phyloP scores from a whole-genome alignment of 2,113 vertebrate genomes.

The Dasyornis broadbenti region DNA sequence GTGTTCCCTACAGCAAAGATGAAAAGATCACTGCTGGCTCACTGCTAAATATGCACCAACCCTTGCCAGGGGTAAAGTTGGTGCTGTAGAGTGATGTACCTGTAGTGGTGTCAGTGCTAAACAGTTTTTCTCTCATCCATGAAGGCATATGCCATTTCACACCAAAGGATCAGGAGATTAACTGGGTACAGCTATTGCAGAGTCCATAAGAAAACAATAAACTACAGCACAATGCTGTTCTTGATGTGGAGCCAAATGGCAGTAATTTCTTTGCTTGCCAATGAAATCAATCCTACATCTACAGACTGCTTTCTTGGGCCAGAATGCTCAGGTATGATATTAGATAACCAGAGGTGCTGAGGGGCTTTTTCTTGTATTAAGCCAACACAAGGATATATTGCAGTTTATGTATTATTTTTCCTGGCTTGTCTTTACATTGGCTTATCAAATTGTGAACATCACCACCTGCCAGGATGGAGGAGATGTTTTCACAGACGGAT shows the following conservation, averaged over 20 bases:
- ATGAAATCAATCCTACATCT: neutral
- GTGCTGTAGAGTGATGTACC: neutral
- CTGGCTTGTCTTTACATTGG: neutral
- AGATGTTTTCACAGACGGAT: neutral
- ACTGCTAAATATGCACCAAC: neutral
- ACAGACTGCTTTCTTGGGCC: neutral
- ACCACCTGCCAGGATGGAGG: neutral
- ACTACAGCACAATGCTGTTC: neutral
- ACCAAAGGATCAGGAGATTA: neutral
- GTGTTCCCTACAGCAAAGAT: neutral
- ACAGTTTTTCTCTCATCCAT: neutral
- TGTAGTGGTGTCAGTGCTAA: neutral
- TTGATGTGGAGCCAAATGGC: neutral
- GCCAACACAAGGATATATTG: neutral
- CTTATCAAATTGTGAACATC: slow-evolving; percentile 27
- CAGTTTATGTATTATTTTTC: slow-evolving; percentile 13
- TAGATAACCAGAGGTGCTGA: neutral
- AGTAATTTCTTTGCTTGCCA: neutral
- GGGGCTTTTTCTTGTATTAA: neutral
- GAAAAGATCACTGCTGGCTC: neutral
- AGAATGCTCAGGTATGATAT: neutral
- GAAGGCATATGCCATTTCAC: neutral
- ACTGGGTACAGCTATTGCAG: neutral
- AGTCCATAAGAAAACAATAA: neutral
- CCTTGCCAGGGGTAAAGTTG: neutral